Percentiles rank a stretch among this genome's conserved stretches.
Evolutionary conservation across 2,888 invertebrate species (phyloP).

Genomic region (Mantis religiosa): DNA sequence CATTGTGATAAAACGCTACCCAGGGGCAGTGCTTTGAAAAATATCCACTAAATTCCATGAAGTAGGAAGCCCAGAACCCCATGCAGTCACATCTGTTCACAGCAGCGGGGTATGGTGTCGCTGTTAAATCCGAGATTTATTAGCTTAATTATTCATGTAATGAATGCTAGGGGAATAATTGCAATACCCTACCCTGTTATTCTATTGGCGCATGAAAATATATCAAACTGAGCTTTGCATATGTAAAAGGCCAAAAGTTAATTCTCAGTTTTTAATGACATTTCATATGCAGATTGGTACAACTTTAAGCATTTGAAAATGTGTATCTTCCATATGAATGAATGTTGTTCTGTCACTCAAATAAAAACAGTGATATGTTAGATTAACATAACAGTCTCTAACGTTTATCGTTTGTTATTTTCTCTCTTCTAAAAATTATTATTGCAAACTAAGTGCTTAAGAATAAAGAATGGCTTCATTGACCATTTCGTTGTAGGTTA

Average conservation of each 20-base stretch:
- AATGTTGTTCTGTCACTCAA: not conserved
- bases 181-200: not conserved
- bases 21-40: not conserved
- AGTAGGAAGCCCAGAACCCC: not conserved
- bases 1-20: not conserved
- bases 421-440: too few species aligned
- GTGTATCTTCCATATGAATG: not conserved
- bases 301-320: not conserved
- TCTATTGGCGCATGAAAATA: not conserved
- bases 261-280: not conserved
- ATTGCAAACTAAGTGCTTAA: too few species aligned
- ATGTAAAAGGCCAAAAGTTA: not conserved
- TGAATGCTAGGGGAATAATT: not conserved
- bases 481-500: too few species aligned
- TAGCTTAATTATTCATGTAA: not conserved
- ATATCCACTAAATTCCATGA: not conserved
- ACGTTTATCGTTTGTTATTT: too few species aligned
- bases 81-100: not conserved
- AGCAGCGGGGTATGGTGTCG: not conserved
- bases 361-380: too few species aligned
- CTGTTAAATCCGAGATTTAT: not conserved
- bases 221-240: not conserved
- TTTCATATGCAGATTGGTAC: not conserved
- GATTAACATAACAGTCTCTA: too few species aligned
- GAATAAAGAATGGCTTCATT: too few species aligned